phyloP scores from a whole-genome alignment of 1,140 invertebrate genomes.

The Sinella curviseta region DNA sequence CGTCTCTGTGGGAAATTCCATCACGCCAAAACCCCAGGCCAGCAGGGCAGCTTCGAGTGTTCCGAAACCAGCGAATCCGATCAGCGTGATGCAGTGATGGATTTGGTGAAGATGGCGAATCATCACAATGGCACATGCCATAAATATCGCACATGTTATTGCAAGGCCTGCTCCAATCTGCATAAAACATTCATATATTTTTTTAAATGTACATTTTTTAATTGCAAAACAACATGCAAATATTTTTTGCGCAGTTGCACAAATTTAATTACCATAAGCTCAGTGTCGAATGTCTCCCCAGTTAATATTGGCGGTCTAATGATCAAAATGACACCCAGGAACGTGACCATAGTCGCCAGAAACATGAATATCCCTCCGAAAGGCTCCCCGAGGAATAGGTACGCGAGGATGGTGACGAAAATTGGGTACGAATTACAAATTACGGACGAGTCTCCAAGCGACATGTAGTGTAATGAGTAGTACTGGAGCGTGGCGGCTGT shows the following conservation, averaged over 20 bases:
- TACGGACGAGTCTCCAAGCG: slow-evolving; percentile 41
- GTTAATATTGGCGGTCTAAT: slow-evolving; percentile 41
- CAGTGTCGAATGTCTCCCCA: slow-evolving; percentile 33
- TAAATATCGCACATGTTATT: slow-evolving; percentile 42
- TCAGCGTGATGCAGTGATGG: slow-evolving; percentile 44
- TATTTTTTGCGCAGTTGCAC: no score
- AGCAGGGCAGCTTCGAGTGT: slow-evolving; percentile 31
- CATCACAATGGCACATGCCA: slow-evolving; percentile 47
- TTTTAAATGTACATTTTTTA: background rate
- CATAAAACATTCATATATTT: no score
- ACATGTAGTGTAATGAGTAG: slow-evolving; percentile 47
- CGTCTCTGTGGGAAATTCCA: slow-evolving; percentile 38
- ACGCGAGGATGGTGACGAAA: slow-evolving; percentile 40
- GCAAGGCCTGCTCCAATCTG: slow-evolving; percentile 47
- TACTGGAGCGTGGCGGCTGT: slow-evolving; percentile 47
- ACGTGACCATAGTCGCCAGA: slow-evolving; percentile 38
- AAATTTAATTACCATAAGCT: slow-evolving; percentile 39
- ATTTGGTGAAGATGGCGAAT: slow-evolving; percentile 48
- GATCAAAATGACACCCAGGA: slow-evolving; percentile 37
- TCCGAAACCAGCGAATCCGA: slow-evolving; percentile 47
- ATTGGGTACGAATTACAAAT: slow-evolving; percentile 48
- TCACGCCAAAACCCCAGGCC: slow-evolving; percentile 36
- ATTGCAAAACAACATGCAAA: background rate
- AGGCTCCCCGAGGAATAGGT: slow-evolving; percentile 38
- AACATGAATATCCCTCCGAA: slow-evolving; percentile 43